Percentiles rank a stretch among this genome's conserved stretches.
These are phyloP conservation scores for Apodemia mormo DNA, from an alignment of 2,888 invertebrate genomes.

Conservation along the genomic window DNA sequence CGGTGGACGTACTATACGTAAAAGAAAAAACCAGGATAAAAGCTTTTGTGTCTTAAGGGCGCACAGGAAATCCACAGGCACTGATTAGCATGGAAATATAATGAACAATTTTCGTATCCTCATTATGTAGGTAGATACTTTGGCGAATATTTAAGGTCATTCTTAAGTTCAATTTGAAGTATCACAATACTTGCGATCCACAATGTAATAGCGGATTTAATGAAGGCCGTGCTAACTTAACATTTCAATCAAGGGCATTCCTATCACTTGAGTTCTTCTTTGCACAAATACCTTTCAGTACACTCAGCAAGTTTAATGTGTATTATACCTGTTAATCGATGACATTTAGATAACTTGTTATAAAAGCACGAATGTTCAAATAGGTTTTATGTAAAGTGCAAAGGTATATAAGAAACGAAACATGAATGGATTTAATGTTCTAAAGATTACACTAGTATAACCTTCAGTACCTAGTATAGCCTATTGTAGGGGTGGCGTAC, in stretches of 20 bases:
- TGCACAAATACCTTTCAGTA: constrained; percentile 18
- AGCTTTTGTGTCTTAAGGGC: too few species aligned
- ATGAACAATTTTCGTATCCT: neutral
- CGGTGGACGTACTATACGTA: too few species aligned
- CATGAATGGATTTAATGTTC: neutral
- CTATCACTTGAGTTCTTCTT: constrained; percentile 34
- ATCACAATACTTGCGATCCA: constrained; percentile 6
- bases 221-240: constrained; percentile 39
- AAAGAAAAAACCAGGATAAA: too few species aligned
- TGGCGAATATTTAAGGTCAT: constrained; percentile 12
- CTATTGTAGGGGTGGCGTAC: too few species aligned
- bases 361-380: constrained; percentile 13
- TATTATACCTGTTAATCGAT: constrained; percentile 14
- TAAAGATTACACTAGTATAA: too few species aligned
- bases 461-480: too few species aligned
- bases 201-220: constrained; percentile 32
- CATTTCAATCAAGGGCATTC: constrained; percentile 42
- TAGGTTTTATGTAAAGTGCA: neutral
- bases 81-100: neutral
- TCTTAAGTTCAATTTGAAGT: constrained; percentile 1
- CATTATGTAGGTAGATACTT: neutral
- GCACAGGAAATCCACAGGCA: too few species aligned
- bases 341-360: constrained; percentile 8
- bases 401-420: neutral
- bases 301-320: constrained; percentile 28